Percentiles rank a stretch among this genome's conserved stretches.
phyloP scores from a whole-genome alignment of 2,113 vertebrate genomes.

The Dromaius novaehollandiae region DNA sequence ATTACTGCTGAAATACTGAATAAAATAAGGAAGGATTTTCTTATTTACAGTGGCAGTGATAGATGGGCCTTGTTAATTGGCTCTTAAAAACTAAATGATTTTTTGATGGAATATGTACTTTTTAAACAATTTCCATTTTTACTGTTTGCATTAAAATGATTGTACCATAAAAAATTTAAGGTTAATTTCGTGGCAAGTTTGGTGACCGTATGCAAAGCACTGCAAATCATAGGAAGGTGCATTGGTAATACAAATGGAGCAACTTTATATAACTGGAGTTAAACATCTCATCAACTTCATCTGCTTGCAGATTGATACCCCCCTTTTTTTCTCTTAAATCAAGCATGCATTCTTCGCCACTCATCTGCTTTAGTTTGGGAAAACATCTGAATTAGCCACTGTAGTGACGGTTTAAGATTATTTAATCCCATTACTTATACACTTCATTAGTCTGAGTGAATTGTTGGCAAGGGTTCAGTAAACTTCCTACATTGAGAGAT shows the following conservation, averaged over 20 bases:
- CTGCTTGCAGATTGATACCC: conserved; percentile 36
- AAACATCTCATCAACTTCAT: conserved; percentile 64
- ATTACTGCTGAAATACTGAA: not conserved
- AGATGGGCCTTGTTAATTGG: not conserved
- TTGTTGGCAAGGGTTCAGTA: conserved; percentile 79
- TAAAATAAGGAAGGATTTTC: not conserved
- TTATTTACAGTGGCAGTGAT: not conserved
- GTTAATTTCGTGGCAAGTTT: not conserved
- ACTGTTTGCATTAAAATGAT: conserved; percentile 20
- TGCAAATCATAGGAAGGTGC: not conserved
- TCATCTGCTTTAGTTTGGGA: conserved; percentile 70
- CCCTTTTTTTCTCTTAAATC: conserved; percentile 66
- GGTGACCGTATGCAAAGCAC: not conserved
- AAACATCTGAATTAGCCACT: conserved; percentile 76
- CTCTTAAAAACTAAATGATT: conserved; percentile 4
- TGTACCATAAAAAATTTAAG: conserved; percentile 6
- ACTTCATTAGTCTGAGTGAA: conserved; percentile 85
- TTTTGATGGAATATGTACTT: conserved; percentile 9
- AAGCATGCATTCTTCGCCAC: conserved; percentile 61
- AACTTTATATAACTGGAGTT: conserved; percentile 47
- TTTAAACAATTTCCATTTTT: conserved; percentile 23
- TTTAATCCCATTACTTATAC: conserved; percentile 81
- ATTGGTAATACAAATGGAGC: not conserved
- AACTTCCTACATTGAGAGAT: conserved; percentile 74
- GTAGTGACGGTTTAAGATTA: conserved; percentile 77